Evolutionary conservation across 2,797 vertebrate species (phyloP), one percentile per base, ranked within the genome.

Genomic region (Alcedo atthis): DNA sequence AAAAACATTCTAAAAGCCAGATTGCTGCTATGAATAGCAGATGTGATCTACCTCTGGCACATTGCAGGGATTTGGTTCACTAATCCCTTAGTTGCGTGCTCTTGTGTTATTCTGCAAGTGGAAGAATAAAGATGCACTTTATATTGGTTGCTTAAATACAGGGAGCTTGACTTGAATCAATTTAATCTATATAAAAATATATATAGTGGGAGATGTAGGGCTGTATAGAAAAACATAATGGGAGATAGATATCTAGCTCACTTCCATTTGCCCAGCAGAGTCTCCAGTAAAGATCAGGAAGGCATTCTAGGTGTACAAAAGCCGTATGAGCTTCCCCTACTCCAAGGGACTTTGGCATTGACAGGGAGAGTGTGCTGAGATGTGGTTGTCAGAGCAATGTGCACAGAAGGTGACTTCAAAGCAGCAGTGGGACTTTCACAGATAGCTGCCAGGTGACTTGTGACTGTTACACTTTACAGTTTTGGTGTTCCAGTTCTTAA

Each of bases 21-120:
- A 59, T 42, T 81, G 48, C 55, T 93, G 12, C 78, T 93, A n/a
- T 89, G 80, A 85, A 81, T 78, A 91, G 46, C 54, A 90, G 59
- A 75, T 71, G 62, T 61, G 76, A 59, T 83, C 53, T 76, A 77
- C 15, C 66, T 73, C 49, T 59, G 76, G 80, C 66, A 85, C 37
- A 15, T 67, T 79, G 45, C 24, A 62, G 59, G 26, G 59, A 76
- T 76, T 62, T 0, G 0, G 42, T 76, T 94, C 55, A 37, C 43
- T 89, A 70, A 62, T 76, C 63, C 32, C 1, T 76, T 76, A 62
- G 18, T 75, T 49, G 26, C 3, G 2, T 20, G 71, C 1, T 6
- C 37, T 79, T 78, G 42, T 5, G 10, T 30, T 94, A 21, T 73
- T 66, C 33, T 66, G 37, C 19, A 71, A 69, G 51, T 20, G 49